Evolutionary conservation across 2,113 vertebrate genomes (phyloP), one percentile per base, ranked within the genome.

Genomic region (Fukomys damarensis): DNA sequence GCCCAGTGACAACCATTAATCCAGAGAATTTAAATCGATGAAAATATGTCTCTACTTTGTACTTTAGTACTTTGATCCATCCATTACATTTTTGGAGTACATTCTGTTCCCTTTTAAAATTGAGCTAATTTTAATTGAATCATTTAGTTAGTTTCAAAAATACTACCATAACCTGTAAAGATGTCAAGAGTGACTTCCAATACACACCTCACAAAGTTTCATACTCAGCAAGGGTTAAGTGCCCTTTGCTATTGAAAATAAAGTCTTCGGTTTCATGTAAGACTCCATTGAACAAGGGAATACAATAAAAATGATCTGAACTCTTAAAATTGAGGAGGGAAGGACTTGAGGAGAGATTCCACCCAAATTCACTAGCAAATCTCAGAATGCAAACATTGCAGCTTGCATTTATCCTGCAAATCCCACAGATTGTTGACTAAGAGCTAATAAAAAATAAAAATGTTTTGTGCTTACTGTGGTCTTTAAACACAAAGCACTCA

Each of bases 331-430:
- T 10, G 7, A 65, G 61, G 61, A 30, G 72, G 96, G 93, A 95
- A 95, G 52, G 98, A 95, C 46, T 76, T 72, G 68, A 96, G 82
- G 94, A n/a, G n/a, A n/a, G n/a, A n/a, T n/a, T n/a, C n/a, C n/a
- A n/a, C n/a, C n/a, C n/a, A n/a, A n/a, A n/a, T 98, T 98, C 96
- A 97, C 91, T 94, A 93, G 95, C 28, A 97, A 95, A 97, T 93
- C 82, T 98, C 90, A 91, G 94, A 82, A 89, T 87, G 87, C 89
- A 94, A 98, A 97, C 88, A 94, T 56, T 82, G 0, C 0, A 92
- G 95, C 68, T 87, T 94, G 85, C 96, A 95, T 95, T 98, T 91
- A 97, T 84, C 56, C 58, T 86, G 22, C 95, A 96, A 93, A 97
- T 93, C 87, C 66, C 26, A 79, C 10, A 91, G 63, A 91, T 49